Evolutionary conservation across 1,140 invertebrate species (phyloP).

Genomic region (Aphelenchoides besseyi): DNA sequence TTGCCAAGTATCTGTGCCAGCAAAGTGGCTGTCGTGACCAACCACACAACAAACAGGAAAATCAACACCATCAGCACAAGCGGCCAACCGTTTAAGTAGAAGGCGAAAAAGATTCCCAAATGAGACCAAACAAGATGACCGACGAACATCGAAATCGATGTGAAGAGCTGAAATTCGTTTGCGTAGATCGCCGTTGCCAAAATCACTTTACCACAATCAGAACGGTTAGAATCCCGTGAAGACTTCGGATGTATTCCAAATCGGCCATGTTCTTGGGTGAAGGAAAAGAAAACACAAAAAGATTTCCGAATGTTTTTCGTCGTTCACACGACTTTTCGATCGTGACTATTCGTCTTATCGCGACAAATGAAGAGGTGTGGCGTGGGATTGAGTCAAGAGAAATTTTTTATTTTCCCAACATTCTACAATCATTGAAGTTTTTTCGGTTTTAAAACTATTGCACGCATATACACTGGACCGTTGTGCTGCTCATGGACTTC

Average conservation of each 20-base stretch:
- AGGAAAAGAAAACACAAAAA: too few relatives aligned
- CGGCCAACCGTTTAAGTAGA: neutral
- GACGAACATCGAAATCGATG: neutral
- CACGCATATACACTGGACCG: too few relatives aligned
- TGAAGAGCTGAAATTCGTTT: neutral
- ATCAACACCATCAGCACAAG: conserved; percentile 4
- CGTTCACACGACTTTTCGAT: too few relatives aligned
- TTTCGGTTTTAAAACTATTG: too few relatives aligned
- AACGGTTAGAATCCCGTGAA: conserved; percentile 15
- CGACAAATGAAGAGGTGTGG: too few relatives aligned
- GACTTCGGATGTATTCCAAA: neutral
- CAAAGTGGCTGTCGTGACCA: neutral
- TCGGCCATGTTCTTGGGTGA: neutral
- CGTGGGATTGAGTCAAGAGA: too few relatives aligned
- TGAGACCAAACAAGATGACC: conserved; percentile 8
- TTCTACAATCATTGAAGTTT: too few relatives aligned
- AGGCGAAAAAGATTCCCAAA: neutral
- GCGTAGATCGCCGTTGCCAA: neutral
- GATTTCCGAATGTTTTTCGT: too few relatives aligned
- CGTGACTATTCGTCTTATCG: too few relatives aligned
- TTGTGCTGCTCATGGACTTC: too few relatives aligned
- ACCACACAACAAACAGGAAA: conserved; percentile 12
- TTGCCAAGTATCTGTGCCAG: conserved; percentile 3
- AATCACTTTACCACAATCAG: conserved; percentile 15
- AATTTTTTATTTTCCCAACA: too few relatives aligned